Conservation (phyloP, 2,797 vertebrate genomes). For the Notamacropus eugenii region DNA sequence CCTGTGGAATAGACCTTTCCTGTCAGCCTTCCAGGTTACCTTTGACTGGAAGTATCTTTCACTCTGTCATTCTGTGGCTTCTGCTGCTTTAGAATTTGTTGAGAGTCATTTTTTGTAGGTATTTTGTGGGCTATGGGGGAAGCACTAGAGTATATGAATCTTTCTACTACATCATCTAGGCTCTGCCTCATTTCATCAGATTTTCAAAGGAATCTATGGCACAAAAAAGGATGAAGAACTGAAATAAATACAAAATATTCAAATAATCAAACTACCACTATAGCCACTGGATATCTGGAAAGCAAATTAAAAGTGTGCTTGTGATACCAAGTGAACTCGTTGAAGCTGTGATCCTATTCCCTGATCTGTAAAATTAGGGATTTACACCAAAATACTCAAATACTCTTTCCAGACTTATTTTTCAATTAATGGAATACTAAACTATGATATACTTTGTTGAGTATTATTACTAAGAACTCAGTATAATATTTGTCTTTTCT, state of each 20-base stretch:
- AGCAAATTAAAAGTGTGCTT: not conserved
- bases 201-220: not conserved
- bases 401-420: not conserved
- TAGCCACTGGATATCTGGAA: not conserved
- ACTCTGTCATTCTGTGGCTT: too few relatives aligned
- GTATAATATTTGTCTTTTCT: not conserved
- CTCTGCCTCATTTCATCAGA: too few relatives aligned
- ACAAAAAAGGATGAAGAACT: not conserved
- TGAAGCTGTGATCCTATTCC: not conserved
- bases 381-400: not conserved
- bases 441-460: not conserved
- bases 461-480: not conserved
- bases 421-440: too few relatives aligned
- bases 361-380: not conserved
- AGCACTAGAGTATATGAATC: too few relatives aligned
- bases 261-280: not conserved
- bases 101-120: too few relatives aligned
- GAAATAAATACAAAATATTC: not conserved
- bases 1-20: too few relatives aligned
- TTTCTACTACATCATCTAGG: too few relatives aligned
- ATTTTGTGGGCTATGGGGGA: too few relatives aligned
- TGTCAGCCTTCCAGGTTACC: too few relatives aligned
- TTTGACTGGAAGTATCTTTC: too few relatives aligned
- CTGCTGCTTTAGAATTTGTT: too few relatives aligned
- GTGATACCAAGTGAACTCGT: not conserved